Percentiles rank a stretch among this genome's conserved stretches.
Conservation (phyloP, 2,888 invertebrate species). For the Cetonia aurata region DNA sequence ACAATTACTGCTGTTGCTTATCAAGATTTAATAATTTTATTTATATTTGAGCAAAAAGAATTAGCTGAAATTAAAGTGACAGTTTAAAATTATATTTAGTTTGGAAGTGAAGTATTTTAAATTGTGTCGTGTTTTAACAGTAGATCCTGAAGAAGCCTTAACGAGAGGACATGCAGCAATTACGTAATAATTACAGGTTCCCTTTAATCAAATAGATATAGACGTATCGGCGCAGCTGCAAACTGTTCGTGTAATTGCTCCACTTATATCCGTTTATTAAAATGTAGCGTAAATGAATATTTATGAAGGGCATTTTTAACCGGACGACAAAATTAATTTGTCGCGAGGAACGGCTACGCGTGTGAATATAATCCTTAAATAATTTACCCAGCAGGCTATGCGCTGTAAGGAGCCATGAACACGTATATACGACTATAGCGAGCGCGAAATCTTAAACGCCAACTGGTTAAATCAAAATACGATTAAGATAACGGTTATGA, state of each 20-base stretch:
- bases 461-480: conserved; percentile 29
- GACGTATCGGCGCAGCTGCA: conserved; percentile 23
- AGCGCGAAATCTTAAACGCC: conserved; percentile 12
- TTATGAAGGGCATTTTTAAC: conserved; percentile 28
- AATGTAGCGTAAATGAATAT: conserved; percentile 30
- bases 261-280: conserved; percentile 33
- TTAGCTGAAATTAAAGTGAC: too few relatives aligned
- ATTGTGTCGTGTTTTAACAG: too few relatives aligned
- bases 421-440: neutral
- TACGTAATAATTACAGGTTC: conserved; percentile 20
- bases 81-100: too few relatives aligned
- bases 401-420: neutral
- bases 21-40: too few relatives aligned
- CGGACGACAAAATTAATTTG: conserved; percentile 33
- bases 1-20: too few relatives aligned
- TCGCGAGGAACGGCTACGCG: conserved; percentile 29
- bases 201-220: conserved; percentile 24
- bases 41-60: too few relatives aligned
- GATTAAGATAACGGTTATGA: conserved; percentile 36
- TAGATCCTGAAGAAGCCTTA: neutral
- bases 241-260: conserved; percentile 14
- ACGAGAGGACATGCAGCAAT: neutral
- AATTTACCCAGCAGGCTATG: conserved; percentile 25
- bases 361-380: conserved; percentile 29
- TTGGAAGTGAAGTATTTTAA: too few relatives aligned